These are phyloP conservation scores for Sipha maydis DNA, from an alignment of 2,888 invertebrate species.

Conservation along the genomic window DNA sequence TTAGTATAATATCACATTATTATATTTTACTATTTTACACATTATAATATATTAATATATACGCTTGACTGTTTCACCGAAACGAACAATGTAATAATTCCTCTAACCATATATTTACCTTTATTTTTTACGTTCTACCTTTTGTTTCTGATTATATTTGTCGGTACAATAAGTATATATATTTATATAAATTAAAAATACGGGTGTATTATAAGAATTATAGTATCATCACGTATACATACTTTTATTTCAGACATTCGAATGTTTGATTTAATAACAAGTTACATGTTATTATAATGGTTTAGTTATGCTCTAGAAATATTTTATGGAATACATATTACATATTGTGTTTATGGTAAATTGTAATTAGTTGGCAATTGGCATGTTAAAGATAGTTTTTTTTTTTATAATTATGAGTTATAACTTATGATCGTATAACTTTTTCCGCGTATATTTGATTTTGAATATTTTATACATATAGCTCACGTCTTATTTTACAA, in stretches of 20 bases:
- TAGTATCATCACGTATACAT: neutral
- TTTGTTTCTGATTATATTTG: neutral
- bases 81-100: neutral
- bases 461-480: neutral
- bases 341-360: neutral
- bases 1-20: neutral
- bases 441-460: neutral
- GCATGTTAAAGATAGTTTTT: conserved; percentile 14
- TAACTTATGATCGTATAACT: neutral
- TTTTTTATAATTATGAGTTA: conserved; percentile 25
- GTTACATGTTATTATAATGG: neutral
- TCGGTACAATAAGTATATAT: neutral
- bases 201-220: neutral
- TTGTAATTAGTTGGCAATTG: neutral
- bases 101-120: neutral
- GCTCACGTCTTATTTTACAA: neutral
- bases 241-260: neutral
- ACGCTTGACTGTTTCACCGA: neutral
- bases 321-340: conserved; percentile 4
- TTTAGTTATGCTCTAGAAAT: conserved; percentile 9
- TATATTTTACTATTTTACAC: neutral
- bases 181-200: neutral
- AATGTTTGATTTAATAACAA: neutral
- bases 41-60: neutral
- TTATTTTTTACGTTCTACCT: neutral